These are phyloP conservation scores for Spatula clypeata DNA, from an alignment of 2,797 vertebrate genomes.

Conservation along the genomic window DNA sequence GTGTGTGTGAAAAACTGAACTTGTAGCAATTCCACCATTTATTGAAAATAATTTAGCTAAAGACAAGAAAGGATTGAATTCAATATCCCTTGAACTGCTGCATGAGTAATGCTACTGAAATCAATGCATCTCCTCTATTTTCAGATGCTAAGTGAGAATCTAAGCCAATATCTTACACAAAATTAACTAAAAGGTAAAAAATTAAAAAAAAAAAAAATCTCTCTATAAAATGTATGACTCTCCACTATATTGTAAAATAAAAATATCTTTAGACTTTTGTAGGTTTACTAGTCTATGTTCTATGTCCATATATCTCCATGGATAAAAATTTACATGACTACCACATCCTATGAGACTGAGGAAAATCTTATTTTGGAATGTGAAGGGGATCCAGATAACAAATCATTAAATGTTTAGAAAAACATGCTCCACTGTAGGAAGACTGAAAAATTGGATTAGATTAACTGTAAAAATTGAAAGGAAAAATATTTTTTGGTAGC, in stretches of 20 bases:
- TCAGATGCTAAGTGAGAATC: background rate
- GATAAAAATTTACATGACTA: background rate
- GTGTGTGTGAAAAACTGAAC: background rate
- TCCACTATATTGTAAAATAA: background rate
- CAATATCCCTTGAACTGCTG: background rate
- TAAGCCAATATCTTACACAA: background rate
- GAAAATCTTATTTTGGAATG: background rate
- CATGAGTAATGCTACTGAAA: background rate
- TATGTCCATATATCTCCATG: background rate
- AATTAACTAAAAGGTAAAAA: background rate
- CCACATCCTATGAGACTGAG: background rate
- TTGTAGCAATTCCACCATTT: background rate
- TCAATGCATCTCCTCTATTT: background rate
- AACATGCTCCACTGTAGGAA: background rate
- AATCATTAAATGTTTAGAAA: background rate
- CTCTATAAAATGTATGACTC: background rate
- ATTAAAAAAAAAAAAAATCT: background rate
- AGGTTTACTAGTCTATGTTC: background rate
- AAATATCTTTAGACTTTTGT: background rate
- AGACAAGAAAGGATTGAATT: background rate
- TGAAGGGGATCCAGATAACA: background rate
- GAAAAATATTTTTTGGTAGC: background rate
- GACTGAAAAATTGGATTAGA: background rate
- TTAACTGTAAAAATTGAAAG: background rate
- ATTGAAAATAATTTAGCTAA: background rate